phyloP scores from a whole-genome alignment of 2,797 vertebrate genomes.

The Pampus argenteus region DNA sequence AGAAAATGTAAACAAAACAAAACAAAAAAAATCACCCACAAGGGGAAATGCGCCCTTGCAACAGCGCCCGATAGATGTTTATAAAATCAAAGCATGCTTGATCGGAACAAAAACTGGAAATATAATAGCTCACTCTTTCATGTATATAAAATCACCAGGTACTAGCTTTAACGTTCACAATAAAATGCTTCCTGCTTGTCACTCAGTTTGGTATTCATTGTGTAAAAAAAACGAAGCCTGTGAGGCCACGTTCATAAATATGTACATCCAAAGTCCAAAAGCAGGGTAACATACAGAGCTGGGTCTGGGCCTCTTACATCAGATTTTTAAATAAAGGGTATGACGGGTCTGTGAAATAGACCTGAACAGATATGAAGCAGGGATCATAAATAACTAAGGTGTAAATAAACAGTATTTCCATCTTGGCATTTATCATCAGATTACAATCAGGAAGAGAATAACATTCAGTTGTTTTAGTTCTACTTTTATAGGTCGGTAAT shows the following conservation, averaged over 20 bases:
- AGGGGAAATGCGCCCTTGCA: conserved; percentile 4
- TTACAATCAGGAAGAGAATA: conserved; percentile 70
- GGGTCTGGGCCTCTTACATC: background rate
- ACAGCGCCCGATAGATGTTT: background rate
- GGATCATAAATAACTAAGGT: background rate
- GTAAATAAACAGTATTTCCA: conserved; percentile 9
- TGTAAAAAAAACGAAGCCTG: conserved; percentile 21
- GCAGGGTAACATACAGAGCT: conserved; percentile 20
- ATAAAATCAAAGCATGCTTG: conserved; percentile 35
- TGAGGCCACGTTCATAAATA: conserved; percentile 39
- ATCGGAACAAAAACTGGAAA: conserved; percentile 46
- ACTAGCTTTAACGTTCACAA: conserved; percentile 57
- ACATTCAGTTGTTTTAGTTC: conserved; percentile 68
- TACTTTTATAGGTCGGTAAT: conserved; percentile 38
- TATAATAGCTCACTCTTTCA: conserved; percentile 14
- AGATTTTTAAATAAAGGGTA: background rate
- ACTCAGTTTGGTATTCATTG: conserved; percentile 10
- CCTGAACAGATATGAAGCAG: background rate
- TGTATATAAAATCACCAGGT: conserved; percentile 33
- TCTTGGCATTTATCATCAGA: conserved; percentile 23
- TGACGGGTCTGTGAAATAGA: background rate
- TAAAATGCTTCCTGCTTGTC: conserved; percentile 43
- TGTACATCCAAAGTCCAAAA: conserved; percentile 64
- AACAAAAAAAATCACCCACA: conserved; percentile 10
- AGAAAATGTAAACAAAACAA: conserved; percentile 12